Percentiles rank a stretch among this genome's conserved stretches.
Evolutionary conservation across 2,888 invertebrate species (phyloP).

Genomic region (Thera obeliscata): DNA sequence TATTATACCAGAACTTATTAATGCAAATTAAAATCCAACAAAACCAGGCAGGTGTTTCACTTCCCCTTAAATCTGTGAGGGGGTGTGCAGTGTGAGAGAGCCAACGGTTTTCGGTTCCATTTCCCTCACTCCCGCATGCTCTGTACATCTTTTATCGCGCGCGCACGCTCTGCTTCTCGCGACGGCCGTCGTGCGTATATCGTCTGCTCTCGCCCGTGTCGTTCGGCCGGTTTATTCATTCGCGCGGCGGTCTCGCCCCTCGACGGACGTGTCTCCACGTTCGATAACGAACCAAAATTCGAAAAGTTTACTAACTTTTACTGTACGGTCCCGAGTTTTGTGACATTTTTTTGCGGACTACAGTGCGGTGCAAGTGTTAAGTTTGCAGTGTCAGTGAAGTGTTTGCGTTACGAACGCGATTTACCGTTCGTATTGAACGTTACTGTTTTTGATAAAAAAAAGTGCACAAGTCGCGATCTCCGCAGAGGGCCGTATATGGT

Average conservation of each 20-base stretch:
- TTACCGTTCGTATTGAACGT: constrained; percentile 80
- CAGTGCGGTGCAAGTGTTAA: constrained; percentile 70
- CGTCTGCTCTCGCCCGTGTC: constrained; percentile 52
- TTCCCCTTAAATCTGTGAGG: constrained; percentile 62
- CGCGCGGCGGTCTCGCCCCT: constrained; percentile 69
- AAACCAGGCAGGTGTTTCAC: constrained; percentile 61
- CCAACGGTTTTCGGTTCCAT: constrained; percentile 59
- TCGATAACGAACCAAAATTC: constrained; percentile 59
- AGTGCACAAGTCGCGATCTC: constrained; percentile 73
- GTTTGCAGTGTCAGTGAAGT: constrained; percentile 70
- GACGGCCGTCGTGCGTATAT: constrained; percentile 23
- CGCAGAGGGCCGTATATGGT: constrained; percentile 77
- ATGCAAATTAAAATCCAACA: constrained; percentile 48
- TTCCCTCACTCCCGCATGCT: constrained; percentile 48
- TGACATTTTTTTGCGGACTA: constrained; percentile 57
- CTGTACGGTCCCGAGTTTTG: constrained; percentile 60
- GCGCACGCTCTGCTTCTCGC: constrained; percentile 65
- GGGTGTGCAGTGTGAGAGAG: constrained; percentile 50
- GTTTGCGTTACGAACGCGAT: constrained; percentile 67
- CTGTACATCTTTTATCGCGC: constrained; percentile 51
- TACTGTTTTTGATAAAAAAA: constrained; percentile 78
- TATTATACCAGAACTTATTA: constrained; percentile 25
- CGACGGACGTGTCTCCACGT: constrained; percentile 57
- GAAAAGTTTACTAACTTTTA: constrained; percentile 80
- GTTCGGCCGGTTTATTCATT: constrained; percentile 34